Conservation (phyloP, 2,888 invertebrate genomes). For the Eucera pruinosa region DNA sequence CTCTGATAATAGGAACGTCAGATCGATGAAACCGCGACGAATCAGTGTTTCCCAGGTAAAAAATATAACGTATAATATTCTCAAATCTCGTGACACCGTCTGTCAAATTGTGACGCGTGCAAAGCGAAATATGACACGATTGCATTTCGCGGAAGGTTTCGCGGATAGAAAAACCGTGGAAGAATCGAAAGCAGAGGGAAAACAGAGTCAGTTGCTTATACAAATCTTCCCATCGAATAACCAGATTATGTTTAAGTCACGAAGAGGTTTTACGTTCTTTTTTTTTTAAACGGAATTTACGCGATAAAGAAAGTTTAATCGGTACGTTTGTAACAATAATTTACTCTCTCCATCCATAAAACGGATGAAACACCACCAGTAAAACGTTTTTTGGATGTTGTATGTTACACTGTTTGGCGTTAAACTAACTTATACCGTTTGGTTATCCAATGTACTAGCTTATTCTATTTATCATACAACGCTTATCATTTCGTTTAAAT, state of each 20-base stretch:
- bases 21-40: slow-evolving; percentile 36
- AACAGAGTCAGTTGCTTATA: slow-evolving; percentile 22
- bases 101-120: slow-evolving; percentile 62
- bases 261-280: not conserved
- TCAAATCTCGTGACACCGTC: slow-evolving; percentile 48
- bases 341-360: too few relatives aligned
- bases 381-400: too few relatives aligned
- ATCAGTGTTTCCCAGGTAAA: slow-evolving; percentile 44
- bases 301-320: too few relatives aligned
- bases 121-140: slow-evolving; percentile 59
- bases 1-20: slow-evolving; percentile 22
- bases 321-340: too few relatives aligned
- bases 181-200: slow-evolving; percentile 9
- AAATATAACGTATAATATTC: slow-evolving; percentile 60
- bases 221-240: not conserved
- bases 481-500: too few relatives aligned
- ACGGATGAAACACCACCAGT: too few relatives aligned
- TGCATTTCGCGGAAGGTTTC: slow-evolving; percentile 62
- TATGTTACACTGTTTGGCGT: too few relatives aligned
- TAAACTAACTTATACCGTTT: too few relatives aligned
- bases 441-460: too few relatives aligned
- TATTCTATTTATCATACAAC: too few relatives aligned
- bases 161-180: slow-evolving; percentile 29
- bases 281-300: not conserved
- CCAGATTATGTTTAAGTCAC: not conserved